Conservation (phyloP, 2,797 vertebrate species). For the Coilia nasus region DNA sequence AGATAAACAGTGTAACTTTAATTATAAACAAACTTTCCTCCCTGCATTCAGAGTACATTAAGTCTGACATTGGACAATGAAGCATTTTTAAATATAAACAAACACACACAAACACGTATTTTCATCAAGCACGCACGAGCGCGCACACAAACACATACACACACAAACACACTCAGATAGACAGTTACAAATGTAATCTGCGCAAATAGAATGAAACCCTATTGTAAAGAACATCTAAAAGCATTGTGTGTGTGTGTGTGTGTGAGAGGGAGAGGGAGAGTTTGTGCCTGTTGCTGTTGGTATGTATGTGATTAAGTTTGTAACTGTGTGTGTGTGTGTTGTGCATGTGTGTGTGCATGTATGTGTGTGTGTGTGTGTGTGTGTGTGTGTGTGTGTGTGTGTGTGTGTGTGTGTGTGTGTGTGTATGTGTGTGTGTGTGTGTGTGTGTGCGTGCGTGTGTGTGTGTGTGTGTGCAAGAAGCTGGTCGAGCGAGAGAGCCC, state of each 20-base stretch:
- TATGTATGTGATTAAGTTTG: no score
- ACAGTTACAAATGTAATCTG: no score
- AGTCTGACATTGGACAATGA: background rate
- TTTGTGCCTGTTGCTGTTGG: no score
- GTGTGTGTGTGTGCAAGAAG: background rate
- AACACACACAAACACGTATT: no score
- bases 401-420: background rate
- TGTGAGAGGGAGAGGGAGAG: no score
- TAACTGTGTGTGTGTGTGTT: slow-evolving; percentile 18
- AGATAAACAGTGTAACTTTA: background rate
- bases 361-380: slow-evolving; percentile 2
- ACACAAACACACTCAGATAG: no score
- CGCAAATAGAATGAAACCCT: no score
- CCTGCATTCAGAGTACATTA: background rate
- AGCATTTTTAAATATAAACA: background rate
- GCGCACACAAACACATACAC: no score
- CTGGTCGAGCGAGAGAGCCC: background rate
- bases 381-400: slow-evolving; percentile 7
- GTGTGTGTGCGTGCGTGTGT: background rate
- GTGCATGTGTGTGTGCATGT: slow-evolving; percentile 35
- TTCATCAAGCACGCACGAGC: no score
- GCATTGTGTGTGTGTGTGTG: no score
- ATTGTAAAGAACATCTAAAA: no score
- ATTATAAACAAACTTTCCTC: background rate
- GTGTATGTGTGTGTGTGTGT: slow-evolving; percentile 18